Evolutionary conservation across 2,888 invertebrate genomes (phyloP), one percentile per base, ranked within the genome.

Genomic region (Muschampia plurimacula): DNA sequence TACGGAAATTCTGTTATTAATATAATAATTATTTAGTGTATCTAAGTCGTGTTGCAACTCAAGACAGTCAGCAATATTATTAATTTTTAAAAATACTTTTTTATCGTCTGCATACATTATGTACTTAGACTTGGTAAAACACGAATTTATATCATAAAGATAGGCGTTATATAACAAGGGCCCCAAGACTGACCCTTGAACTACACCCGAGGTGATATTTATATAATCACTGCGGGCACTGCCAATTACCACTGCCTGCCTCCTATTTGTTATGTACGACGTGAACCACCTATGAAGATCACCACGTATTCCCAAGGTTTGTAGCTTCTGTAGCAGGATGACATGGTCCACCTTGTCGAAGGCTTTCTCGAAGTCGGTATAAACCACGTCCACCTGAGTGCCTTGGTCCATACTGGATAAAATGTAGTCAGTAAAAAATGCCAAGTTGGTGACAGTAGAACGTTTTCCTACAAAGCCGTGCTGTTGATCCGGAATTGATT

Each of bases 401-500:
- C 57, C 57, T 15, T 22, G 9, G 22, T 63, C 44, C 44, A 63
- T 63, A 22, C 15, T 13, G 15, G 2, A 22, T 44, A 63, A 63
- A 8, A 63, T 32, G 12, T 63, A 63, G 22, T 63, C 22, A 2
- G 63, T 63, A 15, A 63, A 63, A 9, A 22, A 15, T 9, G 44
- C 15, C 22, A 63, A 22, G 44, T 63, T 63, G 7, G 63, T 63
- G 2, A 63, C 63, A 9, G 63, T 44, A 2, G 63, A 63, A 9
- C 44, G 63, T 15, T 63, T 63, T 44, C 44, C 44, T 9, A 65
- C 41, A 57, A 70, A 70, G 9, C 70, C 65, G 15, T 70, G 65
- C 57, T 70, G 70, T 63, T 44, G 44, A 9, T 28, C 39, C 2
- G 70, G 70, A 28, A 70, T 64, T 28, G 44, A 65, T 22, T 65